Evolutionary conservation across 2,888 invertebrate species (phyloP), one percentile per base, ranked within the genome.

Genomic region (Mythimna impura): DNA sequence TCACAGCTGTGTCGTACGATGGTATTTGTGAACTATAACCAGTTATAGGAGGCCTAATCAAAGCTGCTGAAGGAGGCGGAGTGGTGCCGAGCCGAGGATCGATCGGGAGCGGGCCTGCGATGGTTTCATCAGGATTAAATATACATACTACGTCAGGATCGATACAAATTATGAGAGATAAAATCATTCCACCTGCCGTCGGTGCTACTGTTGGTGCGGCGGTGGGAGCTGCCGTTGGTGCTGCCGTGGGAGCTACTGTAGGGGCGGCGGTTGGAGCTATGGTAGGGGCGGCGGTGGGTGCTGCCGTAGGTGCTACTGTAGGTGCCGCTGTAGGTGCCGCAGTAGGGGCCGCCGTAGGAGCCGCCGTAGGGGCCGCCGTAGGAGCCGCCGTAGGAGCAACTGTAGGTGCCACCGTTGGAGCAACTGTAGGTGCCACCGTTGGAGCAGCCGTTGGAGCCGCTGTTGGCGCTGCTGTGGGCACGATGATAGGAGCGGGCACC

Each of bases 51-150:
- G 92, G 93, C 62, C 84, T 85, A 83, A 91, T 92, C 73, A 92
- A 84, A 36, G 93, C 92, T 30, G 91, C 92, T 10, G 92, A 91
- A 12, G 93, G 79, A 36, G 91, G 87, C 34, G 93, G 93, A 10
- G 95, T 94, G n/a, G 95, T 94, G 79, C 95, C 96, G 74, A 95
- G 91, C 71, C 96, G 92, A 66, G 96, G 96, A 85, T 96, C 96
- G 82, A 96, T 96, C 90, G 90, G 90, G 81, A 94, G 90, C 77
- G 93, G 90, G 83, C 95, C 96, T 94, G 94, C 85, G 88, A 89
- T 90, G 89, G 90, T 90, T 88, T 94, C 94, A 91, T 94, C 89
- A 81, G 93, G 95, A 89, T 96, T 96, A 95, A 91, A 90, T 86
- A 95, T 85, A 93, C 96, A 96, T 84, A 96, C 92, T 80, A 91